Conservation (phyloP, 1,140 invertebrate genomes). For the Pseudomyrmex gracilis region DNA sequence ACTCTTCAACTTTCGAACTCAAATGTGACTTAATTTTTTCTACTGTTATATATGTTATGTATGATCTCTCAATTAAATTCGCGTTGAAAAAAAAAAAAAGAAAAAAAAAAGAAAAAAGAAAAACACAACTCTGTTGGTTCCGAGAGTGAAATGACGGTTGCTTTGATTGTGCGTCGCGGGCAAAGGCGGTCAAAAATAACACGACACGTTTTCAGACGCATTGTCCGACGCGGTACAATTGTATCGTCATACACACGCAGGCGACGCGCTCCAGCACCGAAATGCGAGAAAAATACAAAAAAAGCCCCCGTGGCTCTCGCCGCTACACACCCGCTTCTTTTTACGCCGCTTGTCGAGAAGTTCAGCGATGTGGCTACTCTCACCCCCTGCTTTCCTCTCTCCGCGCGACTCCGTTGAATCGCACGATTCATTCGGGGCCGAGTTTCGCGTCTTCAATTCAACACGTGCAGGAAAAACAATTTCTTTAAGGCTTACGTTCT, state of each 20-base stretch:
- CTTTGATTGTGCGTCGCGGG: conserved; percentile 18
- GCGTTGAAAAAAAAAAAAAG: too few species aligned
- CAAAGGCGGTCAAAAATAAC: conserved; percentile 41
- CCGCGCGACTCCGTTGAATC: not conserved
- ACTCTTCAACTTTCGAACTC: not conserved
- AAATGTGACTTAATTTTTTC: conserved; percentile 7
- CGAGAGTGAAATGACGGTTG: conserved; percentile 27
- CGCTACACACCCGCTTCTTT: conserved; percentile 26
- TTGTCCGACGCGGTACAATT: conserved; percentile 38
- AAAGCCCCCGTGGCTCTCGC: conserved; percentile 17
- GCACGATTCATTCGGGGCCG: not conserved
- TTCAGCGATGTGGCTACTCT: conserved; percentile 28
- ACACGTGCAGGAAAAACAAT: conserved; percentile 56
- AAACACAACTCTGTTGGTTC: not conserved
- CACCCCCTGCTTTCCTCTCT: not conserved
- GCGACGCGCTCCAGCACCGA: conserved; percentile 21
- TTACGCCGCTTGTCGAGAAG: conserved; percentile 38
- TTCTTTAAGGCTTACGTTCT: conserved; percentile 27
- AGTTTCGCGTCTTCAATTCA: conserved; percentile 35
- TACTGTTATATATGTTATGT: not conserved
- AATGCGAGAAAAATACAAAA: conserved; percentile 21
- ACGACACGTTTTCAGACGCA: conserved; percentile 37
- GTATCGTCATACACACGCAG: conserved; percentile 49
- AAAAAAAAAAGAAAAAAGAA: not conserved
- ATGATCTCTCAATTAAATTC: too few species aligned